Evolutionary conservation across 1,140 invertebrate genomes (phyloP).

Genomic region (Caenorhabditis remanei): DNA sequence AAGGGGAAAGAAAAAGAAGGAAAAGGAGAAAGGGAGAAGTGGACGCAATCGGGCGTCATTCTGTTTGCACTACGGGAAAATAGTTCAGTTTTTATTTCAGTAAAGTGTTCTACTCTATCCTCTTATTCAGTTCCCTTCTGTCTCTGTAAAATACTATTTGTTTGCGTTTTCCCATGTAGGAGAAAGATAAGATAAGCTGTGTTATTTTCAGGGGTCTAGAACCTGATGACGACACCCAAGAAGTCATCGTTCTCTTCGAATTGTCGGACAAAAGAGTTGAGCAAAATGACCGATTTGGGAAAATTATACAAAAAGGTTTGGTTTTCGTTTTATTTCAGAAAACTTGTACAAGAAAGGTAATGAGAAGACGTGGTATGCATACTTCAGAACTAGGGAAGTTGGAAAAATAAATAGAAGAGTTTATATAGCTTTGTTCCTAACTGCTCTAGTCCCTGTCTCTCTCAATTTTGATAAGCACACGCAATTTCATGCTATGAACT

Average conservation of each 20-base stretch:
- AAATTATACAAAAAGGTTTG: background rate
- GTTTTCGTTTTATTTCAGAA: no score
- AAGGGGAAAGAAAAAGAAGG: background rate
- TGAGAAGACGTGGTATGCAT: no score
- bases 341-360: no score
- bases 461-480: no score
- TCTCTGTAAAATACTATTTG: background rate
- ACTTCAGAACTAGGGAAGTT: no score
- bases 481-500: no score
- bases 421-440: no score
- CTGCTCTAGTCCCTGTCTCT: no score
- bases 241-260: background rate
- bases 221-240: constrained; percentile 11
- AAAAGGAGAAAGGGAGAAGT: background rate
- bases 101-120: background rate
- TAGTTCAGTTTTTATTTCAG: background rate
- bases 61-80: background rate
- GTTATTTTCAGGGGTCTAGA: background rate
- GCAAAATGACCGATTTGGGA: constrained; percentile 5
- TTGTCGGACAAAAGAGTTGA: background rate
- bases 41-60: constrained; percentile 17
- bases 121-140: background rate
- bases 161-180: no score
- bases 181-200: background rate
- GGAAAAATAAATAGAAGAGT: no score